Evolutionary conservation across 2,888 invertebrate species (phyloP).

Genomic region (Drosophila mayaguana): DNA sequence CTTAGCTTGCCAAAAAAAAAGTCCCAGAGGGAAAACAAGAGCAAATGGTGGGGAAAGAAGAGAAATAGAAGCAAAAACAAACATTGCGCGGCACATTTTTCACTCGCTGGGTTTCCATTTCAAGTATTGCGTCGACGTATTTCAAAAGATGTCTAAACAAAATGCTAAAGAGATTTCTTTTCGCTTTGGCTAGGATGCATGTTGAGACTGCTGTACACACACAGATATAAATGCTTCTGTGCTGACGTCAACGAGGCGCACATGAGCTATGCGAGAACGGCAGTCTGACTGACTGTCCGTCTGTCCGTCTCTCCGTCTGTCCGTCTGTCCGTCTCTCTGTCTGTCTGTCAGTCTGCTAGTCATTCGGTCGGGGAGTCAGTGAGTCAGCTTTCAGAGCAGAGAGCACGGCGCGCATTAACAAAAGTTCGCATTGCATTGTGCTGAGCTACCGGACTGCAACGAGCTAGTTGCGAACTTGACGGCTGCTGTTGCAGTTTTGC

Average conservation of each 20-base stretch:
- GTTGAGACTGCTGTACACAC: constrained; percentile 12
- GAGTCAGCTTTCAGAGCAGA: constrained; percentile 18
- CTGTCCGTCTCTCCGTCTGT: too few species aligned
- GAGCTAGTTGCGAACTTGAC: constrained; percentile 45
- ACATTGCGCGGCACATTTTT: constrained; percentile 33
- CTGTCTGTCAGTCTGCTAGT: neutral
- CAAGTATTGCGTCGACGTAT: constrained; percentile 25
- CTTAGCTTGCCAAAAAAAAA: constrained; percentile 23
- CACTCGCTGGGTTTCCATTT: constrained; percentile 36
- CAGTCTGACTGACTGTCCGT: neutral
- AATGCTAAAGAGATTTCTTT: constrained; percentile 35
- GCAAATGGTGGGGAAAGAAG: neutral
- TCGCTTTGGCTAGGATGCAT: constrained; percentile 44
- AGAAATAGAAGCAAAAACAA: constrained; percentile 16
- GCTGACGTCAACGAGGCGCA: constrained; percentile 63
- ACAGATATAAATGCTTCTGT: constrained; percentile 13
- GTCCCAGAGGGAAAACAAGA: neutral
- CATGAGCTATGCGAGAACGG: constrained; percentile 43
- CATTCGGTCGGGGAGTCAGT: constrained; percentile 4
- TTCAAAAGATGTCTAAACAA: constrained; percentile 63
- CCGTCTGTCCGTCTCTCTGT: neutral
- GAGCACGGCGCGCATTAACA: constrained; percentile 31
- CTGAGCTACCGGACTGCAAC: constrained; percentile 24
- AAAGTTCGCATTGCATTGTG: constrained; percentile 40
- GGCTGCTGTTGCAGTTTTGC: constrained; percentile 71